Percentiles rank a stretch among this genome's conserved stretches.
phyloP scores from a whole-genome alignment of 2,113 vertebrate genomes.

The Chitala chitala region DNA sequence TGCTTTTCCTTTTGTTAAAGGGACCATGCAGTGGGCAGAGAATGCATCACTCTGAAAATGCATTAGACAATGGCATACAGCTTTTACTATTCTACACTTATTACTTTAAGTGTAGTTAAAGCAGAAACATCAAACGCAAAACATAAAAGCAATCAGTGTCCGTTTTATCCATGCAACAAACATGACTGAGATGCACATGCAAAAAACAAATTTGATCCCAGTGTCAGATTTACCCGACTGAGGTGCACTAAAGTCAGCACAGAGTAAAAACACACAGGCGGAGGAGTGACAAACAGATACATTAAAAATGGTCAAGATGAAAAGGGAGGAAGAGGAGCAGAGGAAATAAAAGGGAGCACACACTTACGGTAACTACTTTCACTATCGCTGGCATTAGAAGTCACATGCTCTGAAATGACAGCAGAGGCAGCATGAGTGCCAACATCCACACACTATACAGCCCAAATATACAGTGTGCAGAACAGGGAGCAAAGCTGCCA shows the following conservation, averaged over 20 bases:
- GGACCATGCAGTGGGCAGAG: neutral
- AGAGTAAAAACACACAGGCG: constrained; percentile 8
- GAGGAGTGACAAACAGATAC: constrained; percentile 8
- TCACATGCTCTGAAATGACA: constrained; percentile 94
- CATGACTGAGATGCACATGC: neutral
- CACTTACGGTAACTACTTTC: constrained; percentile 98
- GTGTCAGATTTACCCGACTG: neutral
- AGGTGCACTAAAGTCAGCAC: neutral
- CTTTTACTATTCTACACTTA: neutral
- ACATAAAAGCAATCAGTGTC: neutral
- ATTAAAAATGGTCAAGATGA: constrained; percentile 1
- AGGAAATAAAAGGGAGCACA: constrained; percentile 46
- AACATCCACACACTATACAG: constrained; percentile 37
- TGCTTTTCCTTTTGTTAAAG: too few relatives aligned
- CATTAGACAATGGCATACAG: neutral
- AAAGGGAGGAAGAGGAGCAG: constrained; percentile 27
- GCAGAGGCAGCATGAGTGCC: constrained; percentile 75
- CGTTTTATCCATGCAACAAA: neutral
- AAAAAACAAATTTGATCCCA: neutral
- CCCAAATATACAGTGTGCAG: neutral
- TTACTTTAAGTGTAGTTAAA: neutral
- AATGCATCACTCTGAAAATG: neutral
- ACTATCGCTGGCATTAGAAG: constrained; percentile 97
- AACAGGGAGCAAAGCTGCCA: neutral
- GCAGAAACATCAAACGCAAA: neutral